A percentile compares a stretch with the other conserved stretches of the same genome.
These are phyloP conservation scores for Margarornis squamiger DNA, from an alignment of 2,797 vertebrate species.

Conservation along the genomic window DNA sequence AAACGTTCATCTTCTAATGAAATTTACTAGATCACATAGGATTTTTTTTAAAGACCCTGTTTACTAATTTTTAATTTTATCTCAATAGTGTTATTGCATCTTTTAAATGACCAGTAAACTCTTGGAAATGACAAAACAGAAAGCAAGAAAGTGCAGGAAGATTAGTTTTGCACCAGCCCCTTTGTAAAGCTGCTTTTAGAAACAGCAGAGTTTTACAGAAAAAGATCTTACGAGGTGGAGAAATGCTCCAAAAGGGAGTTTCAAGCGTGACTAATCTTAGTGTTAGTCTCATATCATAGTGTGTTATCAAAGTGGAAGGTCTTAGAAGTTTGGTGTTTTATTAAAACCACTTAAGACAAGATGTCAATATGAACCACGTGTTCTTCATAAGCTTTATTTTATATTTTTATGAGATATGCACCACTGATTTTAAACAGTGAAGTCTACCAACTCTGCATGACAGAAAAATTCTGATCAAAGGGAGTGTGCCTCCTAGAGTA, in stretches of 20 bases:
- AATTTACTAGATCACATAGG: neutral
- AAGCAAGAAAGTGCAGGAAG: neutral
- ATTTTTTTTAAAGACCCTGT: neutral
- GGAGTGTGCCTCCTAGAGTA: neutral
- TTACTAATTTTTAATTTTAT: neutral
- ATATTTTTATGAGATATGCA: neutral
- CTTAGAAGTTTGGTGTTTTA: neutral
- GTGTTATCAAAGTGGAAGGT: neutral
- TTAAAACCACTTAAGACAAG: neutral
- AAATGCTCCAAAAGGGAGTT: neutral
- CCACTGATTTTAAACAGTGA: neutral
- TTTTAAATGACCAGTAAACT: neutral
- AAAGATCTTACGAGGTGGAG: neutral
- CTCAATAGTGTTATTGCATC: neutral
- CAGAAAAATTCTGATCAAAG: neutral
- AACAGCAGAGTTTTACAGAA: neutral
- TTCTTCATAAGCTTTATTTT: neutral
- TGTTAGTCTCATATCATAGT: neutral
- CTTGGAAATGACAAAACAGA: neutral
- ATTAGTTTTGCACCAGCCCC: neutral
- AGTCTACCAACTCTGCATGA: neutral
- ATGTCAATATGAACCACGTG: neutral
- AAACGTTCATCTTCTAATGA: neutral
- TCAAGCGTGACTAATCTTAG: neutral
- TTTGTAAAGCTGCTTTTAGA: neutral